Base-by-base conservation (phyloP, 1,140 invertebrate species). In the Polyergus mexicanus region DNA sequence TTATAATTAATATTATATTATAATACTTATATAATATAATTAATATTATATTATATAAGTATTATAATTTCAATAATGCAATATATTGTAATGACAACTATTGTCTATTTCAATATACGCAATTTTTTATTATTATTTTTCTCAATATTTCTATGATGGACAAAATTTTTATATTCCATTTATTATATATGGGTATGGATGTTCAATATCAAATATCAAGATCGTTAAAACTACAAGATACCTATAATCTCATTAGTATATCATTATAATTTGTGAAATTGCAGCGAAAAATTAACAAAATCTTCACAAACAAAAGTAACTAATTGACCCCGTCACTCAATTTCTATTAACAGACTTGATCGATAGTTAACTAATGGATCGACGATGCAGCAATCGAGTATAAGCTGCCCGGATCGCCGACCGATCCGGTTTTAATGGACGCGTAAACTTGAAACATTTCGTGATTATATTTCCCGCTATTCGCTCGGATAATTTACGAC, bases 391-490 rank as follows among this genome's bases (percentile, higher is more conserved):
- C 19, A 66, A 8, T 28, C 25, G 25, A 65, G 10, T 47, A 41
- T 38, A 41, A 35, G n/a, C 38, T 75, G 72, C 41, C 25, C 25
- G n/a, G 75, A 84, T 89, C 81, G 56, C 72, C 71, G 66, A 74
- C 62, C 83, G 86, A 88, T 90, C 63, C 41, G 65, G 85, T 58
- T 88, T 85, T 87, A 87, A 87, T 80, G 81, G 47, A 58, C 69
- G 38, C 69, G 81, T 62, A 69, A 87, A 85, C 86, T 78, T 68
- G 80, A 85, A 87, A 87, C 74, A 68, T 63, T 66, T 74, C 35
- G 51, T 76, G 88, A 85, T 85, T 87, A 87, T 47, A 35, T 60
- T 78, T 72, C 68, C 44, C 28, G 72, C 35, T 41, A 58, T 47
- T 62, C 81, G 81, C 75, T 47, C 75, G 69, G 71, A 71, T 83